Percentiles rank a stretch among this genome's conserved stretches.
Conservation (phyloP, 2,113 vertebrate species). For the Coracopsis vasa region DNA sequence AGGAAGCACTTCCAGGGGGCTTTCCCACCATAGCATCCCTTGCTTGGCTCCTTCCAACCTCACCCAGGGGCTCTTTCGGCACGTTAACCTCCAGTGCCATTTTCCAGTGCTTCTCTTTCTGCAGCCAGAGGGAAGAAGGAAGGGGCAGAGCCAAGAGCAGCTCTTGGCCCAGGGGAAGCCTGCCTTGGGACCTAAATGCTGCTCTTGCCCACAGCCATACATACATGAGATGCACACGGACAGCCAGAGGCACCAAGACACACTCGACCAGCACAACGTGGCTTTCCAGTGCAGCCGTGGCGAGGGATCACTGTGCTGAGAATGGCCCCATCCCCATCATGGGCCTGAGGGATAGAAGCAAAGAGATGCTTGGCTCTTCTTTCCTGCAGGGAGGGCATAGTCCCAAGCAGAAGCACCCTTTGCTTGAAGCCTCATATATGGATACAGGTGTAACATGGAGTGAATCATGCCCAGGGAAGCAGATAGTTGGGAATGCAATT, state of each 20-base stretch:
- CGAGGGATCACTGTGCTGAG: fast-evolving
- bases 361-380: neutral
- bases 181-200: neutral
- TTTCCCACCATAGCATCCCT: neutral
- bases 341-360: neutral
- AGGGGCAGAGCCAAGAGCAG: neutral
- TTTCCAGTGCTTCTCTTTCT: slow-evolving; percentile 60
- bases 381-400: neutral
- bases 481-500: slow-evolving; percentile 39
- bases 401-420: neutral
- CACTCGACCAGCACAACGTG: fast-evolving
- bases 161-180: neutral
- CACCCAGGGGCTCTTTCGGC: slow-evolving; percentile 73
- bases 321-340: fast-evolving
- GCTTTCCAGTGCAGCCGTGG: neutral
- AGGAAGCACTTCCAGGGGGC: neutral
- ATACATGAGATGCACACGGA: fast-evolving
- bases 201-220: neutral
- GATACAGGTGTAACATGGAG: neutral
- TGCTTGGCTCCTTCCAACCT: neutral
- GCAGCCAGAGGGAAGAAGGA: neutral
- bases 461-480: slow-evolving; percentile 4
- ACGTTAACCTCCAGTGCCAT: slow-evolving; percentile 68
- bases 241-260: neutral
- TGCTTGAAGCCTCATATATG: neutral